A percentile compares a stretch with the other conserved stretches of the same genome.
Conservation (phyloP, 1,140 invertebrate species). For the Andricus grossulariae region DNA sequence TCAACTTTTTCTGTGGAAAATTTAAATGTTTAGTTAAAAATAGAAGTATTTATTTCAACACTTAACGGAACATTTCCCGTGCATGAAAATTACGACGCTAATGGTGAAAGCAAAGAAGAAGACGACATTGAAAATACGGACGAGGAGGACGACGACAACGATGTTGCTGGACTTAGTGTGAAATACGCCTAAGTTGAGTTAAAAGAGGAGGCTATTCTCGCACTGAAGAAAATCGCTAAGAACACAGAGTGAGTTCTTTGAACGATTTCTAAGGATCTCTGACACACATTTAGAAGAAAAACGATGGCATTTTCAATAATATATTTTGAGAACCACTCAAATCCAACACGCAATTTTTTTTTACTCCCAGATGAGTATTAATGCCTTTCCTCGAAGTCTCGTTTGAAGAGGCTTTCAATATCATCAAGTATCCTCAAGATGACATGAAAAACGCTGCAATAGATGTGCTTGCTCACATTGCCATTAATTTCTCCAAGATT, state of each 20-base stretch:
- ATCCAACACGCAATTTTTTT: no score
- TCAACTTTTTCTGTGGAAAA: no score
- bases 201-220: constrained; percentile 86
- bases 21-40: no score
- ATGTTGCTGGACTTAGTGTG: constrained; percentile 78
- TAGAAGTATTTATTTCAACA: no score
- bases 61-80: constrained; percentile 74
- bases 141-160: constrained; percentile 77
- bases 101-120: no score
- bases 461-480: constrained; percentile 82
- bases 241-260: constrained; percentile 76
- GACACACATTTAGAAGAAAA: no score
- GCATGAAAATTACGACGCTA: constrained; percentile 68
- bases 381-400: constrained; percentile 82
- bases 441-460: no score
- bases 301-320: neutral
- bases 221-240: constrained; percentile 83
- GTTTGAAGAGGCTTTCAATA: constrained; percentile 83
- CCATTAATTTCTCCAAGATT: constrained; percentile 79
- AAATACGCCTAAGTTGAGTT: constrained; percentile 87
- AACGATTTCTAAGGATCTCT: no score
- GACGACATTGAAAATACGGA: constrained; percentile 77
- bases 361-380: constrained; percentile 78
- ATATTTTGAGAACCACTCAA: no score
- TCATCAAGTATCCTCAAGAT: constrained; percentile 83